Conservation (phyloP, 1,140 invertebrate species). For the Hylaeus anthracinus region DNA sequence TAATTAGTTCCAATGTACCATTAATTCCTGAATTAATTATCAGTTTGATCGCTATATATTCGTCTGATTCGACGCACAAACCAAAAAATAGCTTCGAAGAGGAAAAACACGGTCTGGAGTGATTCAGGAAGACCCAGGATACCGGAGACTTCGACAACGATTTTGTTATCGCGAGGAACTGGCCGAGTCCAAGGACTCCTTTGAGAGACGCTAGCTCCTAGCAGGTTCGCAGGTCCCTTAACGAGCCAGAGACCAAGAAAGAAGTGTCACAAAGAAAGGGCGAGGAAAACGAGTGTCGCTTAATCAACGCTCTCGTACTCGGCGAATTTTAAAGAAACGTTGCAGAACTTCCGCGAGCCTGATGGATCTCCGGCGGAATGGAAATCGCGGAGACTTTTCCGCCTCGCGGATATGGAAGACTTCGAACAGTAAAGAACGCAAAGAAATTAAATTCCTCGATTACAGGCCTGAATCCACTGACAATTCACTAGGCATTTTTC, state of each 20-base stretch:
- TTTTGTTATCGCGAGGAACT: constrained; percentile 53
- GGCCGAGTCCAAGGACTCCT: constrained; percentile 25
- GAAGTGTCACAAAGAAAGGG: constrained; percentile 12
- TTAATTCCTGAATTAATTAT: no score
- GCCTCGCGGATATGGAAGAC: neutral
- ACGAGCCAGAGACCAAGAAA: constrained; percentile 39
- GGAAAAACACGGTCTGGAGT: neutral
- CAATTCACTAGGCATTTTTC: no score
- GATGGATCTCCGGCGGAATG: neutral
- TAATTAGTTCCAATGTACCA: no score
- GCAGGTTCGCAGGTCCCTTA: constrained; percentile 41
- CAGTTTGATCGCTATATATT: no score
- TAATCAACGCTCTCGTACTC: constrained; percentile 52
- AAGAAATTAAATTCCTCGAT: no score
- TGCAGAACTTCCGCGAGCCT: neutral
- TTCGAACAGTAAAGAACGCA: no score
- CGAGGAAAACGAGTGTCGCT: constrained; percentile 17
- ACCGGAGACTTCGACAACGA: constrained; percentile 19
- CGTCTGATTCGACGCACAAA: no score
- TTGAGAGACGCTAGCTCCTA: constrained; percentile 51
- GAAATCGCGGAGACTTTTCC: constrained; percentile 4
- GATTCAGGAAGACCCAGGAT: neutral
- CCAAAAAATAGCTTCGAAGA: no score
- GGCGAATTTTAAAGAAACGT: constrained; percentile 41
- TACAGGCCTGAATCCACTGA: no score